A percentile compares a stretch with the other conserved stretches of the same genome.
phyloP scores from a whole-genome alignment of 2,888 invertebrate genomes.

The Limnephilus rhombicus region DNA sequence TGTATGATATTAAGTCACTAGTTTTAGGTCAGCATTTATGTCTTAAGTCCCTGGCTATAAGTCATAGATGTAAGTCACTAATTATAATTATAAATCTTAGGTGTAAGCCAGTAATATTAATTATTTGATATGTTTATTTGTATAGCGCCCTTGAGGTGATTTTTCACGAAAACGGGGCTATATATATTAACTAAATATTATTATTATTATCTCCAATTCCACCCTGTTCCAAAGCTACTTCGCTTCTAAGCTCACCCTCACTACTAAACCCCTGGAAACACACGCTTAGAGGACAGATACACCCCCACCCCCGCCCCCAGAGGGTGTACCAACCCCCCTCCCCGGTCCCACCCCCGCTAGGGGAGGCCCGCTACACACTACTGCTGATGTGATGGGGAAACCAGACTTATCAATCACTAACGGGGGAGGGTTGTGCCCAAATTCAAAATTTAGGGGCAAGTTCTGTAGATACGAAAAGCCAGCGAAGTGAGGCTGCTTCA shows the following conservation, averaged over 20 bases:
- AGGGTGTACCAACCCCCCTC: background rate
- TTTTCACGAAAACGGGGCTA: too few species aligned
- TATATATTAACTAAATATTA: too few species aligned
- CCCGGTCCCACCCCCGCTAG: background rate
- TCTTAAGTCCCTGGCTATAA: too few species aligned
- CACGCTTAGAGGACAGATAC: slow-evolving; percentile 58
- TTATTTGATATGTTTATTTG: too few species aligned
- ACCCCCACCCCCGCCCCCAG: slow-evolving; percentile 20
- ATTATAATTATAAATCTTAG: too few species aligned
- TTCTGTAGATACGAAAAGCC: slow-evolving; percentile 3
- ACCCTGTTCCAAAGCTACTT: slow-evolving; percentile 30
- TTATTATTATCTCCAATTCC: too few species aligned
- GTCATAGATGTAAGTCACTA: too few species aligned
- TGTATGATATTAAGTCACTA: too few species aligned
- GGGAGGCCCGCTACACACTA: slow-evolving; percentile 35
- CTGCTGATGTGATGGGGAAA: slow-evolving; percentile 54
- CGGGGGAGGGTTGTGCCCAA: slow-evolving; percentile 52
- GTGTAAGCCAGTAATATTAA: too few species aligned
- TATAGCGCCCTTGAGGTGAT: too few species aligned
- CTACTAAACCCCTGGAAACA: slow-evolving; percentile 46
- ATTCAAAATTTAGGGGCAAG: slow-evolving; percentile 37
- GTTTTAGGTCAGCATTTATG: too few species aligned
- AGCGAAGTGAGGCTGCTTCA: slow-evolving; percentile 33
- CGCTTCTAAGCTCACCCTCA: slow-evolving; percentile 57
- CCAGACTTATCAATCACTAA: slow-evolving; percentile 66